Conservation (phyloP, 2,888 invertebrate species). For the Patella ulyssiponensis region DNA sequence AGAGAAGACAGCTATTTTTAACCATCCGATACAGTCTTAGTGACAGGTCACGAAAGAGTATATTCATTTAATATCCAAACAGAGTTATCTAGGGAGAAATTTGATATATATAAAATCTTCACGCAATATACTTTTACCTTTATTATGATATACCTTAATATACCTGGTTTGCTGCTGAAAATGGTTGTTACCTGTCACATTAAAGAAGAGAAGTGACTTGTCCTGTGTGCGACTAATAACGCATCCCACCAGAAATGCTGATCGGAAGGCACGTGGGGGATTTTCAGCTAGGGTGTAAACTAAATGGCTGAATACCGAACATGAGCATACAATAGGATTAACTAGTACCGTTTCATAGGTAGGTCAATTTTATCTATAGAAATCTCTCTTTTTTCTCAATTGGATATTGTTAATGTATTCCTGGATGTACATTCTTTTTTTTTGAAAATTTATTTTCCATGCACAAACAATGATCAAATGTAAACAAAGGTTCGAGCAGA, state of each 20-base stretch:
- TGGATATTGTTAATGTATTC: too few relatives aligned
- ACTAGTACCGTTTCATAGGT: background rate
- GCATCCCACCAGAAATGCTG: too few relatives aligned
- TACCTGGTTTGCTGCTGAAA: background rate
- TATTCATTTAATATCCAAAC: too few relatives aligned
- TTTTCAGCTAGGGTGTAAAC: background rate
- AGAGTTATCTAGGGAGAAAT: background rate
- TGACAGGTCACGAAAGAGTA: background rate
- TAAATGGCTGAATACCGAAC: background rate
- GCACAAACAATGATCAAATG: too few relatives aligned
- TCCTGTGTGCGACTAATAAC: too few relatives aligned
- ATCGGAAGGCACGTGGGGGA: background rate
- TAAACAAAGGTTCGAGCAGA: too few relatives aligned
- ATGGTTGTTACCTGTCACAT: background rate
- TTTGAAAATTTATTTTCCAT: too few relatives aligned
- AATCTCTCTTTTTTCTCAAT: too few relatives aligned
- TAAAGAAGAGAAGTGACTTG: too few relatives aligned
- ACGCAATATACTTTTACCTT: background rate
- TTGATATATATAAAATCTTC: background rate
- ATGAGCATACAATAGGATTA: background rate
- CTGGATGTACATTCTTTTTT: too few relatives aligned
- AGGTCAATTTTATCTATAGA: background rate
- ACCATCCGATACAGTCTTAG: background rate
- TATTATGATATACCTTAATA: background rate
- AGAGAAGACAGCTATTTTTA: background rate